Evolutionary conservation across 2,113 vertebrate genomes (phyloP).

Genomic region (Oreochromis spilurus): DNA sequence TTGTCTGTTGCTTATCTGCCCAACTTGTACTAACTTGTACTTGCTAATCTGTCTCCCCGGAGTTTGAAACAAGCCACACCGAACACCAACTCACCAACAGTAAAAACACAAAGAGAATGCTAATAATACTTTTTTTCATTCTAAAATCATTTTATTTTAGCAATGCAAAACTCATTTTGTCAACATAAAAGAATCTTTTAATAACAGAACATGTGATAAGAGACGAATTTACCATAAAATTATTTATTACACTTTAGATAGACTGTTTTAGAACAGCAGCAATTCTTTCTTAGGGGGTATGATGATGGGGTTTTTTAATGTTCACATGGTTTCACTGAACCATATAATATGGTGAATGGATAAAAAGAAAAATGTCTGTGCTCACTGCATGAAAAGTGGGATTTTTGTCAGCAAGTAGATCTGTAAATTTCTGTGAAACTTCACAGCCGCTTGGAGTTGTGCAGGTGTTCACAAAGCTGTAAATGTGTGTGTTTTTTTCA

Average conservation of each 20-base stretch:
- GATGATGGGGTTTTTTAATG: not conserved
- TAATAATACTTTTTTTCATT: not conserved
- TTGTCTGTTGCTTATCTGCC: not conserved
- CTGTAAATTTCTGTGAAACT: not conserved
- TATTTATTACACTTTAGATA: not conserved
- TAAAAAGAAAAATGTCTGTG: not conserved
- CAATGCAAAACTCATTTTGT: not conserved
- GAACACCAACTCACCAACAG: not conserved
- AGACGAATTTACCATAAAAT: not conserved
- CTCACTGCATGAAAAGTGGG: not conserved
- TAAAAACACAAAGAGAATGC: not conserved
- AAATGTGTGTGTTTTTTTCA: not conserved
- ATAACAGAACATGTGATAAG: not conserved
- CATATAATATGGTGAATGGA: not conserved
- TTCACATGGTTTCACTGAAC: not conserved
- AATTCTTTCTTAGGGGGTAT: not conserved
- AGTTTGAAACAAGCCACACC: rapidly evolving
- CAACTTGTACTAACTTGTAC: not conserved
- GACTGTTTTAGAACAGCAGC: not conserved
- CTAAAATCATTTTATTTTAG: not conserved
- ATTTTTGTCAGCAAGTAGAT: not conserved
- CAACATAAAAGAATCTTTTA: not conserved
- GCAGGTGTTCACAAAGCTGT: not conserved
- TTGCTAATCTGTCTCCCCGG: not conserved
- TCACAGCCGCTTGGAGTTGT: not conserved